A percentile compares a stretch with the other conserved stretches of the same genome.
These are phyloP conservation scores for Mythimna albipuncta DNA, from an alignment of 2,888 invertebrate species.

Conservation along the genomic window DNA sequence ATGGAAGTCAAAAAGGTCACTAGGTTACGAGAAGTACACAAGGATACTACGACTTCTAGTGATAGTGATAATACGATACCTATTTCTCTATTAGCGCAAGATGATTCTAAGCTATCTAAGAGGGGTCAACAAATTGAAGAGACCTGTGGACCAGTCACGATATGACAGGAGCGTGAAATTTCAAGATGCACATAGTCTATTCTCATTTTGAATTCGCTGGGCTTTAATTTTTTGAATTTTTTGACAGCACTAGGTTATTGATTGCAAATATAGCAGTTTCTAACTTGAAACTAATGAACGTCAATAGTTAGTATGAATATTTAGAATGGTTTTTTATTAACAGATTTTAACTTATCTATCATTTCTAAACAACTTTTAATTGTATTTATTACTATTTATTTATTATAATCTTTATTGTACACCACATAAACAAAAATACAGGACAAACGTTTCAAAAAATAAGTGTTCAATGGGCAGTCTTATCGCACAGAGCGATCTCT, in stretches of 20 bases:
- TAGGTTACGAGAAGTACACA: conserved; percentile 8
- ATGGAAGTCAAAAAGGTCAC: conserved; percentile 33
- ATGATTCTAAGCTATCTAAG: neutral
- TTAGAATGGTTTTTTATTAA: neutral
- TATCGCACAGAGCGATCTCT: no score
- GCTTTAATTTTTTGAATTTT: neutral
- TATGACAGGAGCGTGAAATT: neutral
- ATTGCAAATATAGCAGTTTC: neutral
- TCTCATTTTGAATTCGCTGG: neutral
- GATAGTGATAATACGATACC: conserved; percentile 8
- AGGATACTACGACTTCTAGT: conserved; percentile 12
- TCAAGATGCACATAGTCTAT: neutral
- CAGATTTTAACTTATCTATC: neutral
- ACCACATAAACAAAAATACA: no score
- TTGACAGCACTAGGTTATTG: neutral
- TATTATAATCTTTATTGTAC: no score
- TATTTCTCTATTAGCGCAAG: conserved; percentile 1
- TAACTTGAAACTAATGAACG: neutral
- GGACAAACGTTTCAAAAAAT: no score
- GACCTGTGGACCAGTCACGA: neutral
- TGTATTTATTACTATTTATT: neutral
- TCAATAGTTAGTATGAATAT: neutral
- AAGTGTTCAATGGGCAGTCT: no score
- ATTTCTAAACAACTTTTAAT: no score
- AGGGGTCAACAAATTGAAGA: neutral